Base-by-base conservation (phyloP, 2,113 vertebrate genomes). In the Gymnocephalus cernua region DNA sequence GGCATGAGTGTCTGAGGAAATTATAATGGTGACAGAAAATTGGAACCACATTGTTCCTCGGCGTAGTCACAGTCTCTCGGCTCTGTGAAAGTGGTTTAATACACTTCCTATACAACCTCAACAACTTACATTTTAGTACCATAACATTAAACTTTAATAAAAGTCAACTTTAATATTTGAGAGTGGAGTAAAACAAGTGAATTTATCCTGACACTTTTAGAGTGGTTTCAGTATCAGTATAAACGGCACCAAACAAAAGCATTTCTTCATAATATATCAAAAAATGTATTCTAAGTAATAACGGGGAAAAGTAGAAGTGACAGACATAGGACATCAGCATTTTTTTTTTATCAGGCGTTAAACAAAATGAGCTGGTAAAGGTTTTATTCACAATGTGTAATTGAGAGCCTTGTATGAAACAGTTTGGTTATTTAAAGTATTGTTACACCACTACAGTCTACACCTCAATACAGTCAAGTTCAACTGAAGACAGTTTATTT, bases 1-100 rank as follows among this genome's bases (percentile, higher is more conserved):
- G 29, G 29, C n/a, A 54, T 63, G 79, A 23, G 48, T 50, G 32
- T 70, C 54, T 77, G 69, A 69, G 38, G 27, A 80, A 80, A 62
- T 64, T 4, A 58, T 18, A 32, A 23, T 47, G 23, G 4, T 59
- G 61, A 65, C 66, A 66, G 41, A 56, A 47, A 69, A 47, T 61
- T 59, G 25, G 10, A 65, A 59, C 54, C 45, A 13, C 44, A 16
- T 53, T 15, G 8, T 65, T 12, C 4, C 3, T 10, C 35, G 35
- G 29, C 2, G 18, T 1, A 4, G 51, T 59, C 53, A 35, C 11
- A 69, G 23, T 72, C 13, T 35, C 18, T 23, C 45, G 38, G 13
- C 69, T 56, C 58, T 44, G 51, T 45, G 13, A 48, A 11, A 50
- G 25, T 18, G 47, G 3, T 62, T 77, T 54, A 68, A 59, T 73